phyloP scores from a whole-genome alignment of 2,113 vertebrate species.

The Fregata magnificens region DNA sequence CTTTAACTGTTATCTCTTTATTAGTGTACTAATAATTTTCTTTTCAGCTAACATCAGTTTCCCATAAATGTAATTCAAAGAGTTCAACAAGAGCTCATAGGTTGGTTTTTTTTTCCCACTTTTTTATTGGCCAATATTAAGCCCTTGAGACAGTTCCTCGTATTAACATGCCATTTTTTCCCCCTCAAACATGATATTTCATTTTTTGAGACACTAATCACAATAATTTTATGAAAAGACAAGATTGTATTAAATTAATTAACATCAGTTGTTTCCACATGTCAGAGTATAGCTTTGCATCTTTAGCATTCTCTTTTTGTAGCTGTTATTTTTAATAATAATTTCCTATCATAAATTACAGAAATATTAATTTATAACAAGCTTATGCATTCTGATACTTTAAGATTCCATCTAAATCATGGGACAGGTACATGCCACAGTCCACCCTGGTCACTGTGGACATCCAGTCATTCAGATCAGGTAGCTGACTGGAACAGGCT shows the following conservation, averaged over 20 bases:
- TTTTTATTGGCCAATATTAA: background rate
- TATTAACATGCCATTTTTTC: background rate
- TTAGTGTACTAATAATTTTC: background rate
- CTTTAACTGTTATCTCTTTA: background rate
- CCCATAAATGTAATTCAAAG: background rate
- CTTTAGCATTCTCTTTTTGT: background rate
- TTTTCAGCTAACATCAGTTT: background rate
- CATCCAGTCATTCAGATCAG: background rate
- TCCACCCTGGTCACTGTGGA: background rate
- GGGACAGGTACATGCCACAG: background rate
- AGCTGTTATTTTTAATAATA: background rate
- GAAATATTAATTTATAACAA: background rate
- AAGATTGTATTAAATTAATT: background rate
- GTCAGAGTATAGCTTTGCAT: background rate
- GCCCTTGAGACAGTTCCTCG: background rate
- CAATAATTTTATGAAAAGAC: background rate
- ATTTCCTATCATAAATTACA: background rate
- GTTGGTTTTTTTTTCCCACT: background rate
- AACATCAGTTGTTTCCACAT: background rate
- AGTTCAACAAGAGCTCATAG: background rate
- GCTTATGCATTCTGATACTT: background rate
- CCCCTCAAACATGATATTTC: background rate
- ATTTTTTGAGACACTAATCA: background rate
- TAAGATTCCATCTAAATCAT: background rate
- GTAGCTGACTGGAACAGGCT: background rate